Evolutionary conservation across 2,888 invertebrate genomes (phyloP).

Genomic region (Orchestes rusci): DNA sequence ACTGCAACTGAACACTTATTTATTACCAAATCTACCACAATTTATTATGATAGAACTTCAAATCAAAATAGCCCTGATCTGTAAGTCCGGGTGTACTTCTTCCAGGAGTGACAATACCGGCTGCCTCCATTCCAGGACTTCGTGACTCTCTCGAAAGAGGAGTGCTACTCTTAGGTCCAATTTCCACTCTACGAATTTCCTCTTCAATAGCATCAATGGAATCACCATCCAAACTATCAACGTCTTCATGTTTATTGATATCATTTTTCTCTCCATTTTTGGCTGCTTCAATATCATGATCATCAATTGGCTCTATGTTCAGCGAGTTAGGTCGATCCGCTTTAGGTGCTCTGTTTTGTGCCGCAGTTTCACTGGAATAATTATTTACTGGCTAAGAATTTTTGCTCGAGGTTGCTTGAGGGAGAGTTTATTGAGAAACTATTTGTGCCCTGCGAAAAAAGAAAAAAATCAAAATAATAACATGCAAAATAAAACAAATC

Average conservation of each 20-base stretch:
- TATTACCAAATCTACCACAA: conserved; percentile 53
- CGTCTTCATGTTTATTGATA: conserved; percentile 6
- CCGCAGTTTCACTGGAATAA: conserved; percentile 17
- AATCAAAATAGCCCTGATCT: conserved; percentile 63
- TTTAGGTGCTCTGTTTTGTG: conserved; percentile 14
- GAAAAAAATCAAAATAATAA: conserved; percentile 30
- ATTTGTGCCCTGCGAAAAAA: conserved; percentile 39
- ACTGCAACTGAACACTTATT: too few relatives aligned
- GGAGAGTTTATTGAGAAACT: conserved; percentile 36
- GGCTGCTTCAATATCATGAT: conserved; percentile 5
- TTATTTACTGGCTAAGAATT: conserved; percentile 19
- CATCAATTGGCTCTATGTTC: conserved; percentile 14
- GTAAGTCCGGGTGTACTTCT: conserved; percentile 47
- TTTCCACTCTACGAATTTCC: conserved; percentile 11
- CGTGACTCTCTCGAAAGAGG: conserved; percentile 13
- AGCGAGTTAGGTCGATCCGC: conserved; percentile 23
- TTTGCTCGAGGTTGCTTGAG: conserved; percentile 9
- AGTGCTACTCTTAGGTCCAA: conserved; percentile 7
- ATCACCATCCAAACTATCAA: conserved; percentile 10
- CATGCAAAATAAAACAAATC: conserved; percentile 12
- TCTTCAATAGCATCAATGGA: conserved; percentile 8
- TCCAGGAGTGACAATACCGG: conserved; percentile 35
- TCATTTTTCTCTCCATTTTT: background rate
- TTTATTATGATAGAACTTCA: conserved; percentile 72
- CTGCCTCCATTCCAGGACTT: conserved; percentile 22